A percentile compares a stretch with the other conserved stretches of the same genome.
phyloP scores from a whole-genome alignment of 2,888 invertebrate genomes.

The Drosophila planitibia region DNA sequence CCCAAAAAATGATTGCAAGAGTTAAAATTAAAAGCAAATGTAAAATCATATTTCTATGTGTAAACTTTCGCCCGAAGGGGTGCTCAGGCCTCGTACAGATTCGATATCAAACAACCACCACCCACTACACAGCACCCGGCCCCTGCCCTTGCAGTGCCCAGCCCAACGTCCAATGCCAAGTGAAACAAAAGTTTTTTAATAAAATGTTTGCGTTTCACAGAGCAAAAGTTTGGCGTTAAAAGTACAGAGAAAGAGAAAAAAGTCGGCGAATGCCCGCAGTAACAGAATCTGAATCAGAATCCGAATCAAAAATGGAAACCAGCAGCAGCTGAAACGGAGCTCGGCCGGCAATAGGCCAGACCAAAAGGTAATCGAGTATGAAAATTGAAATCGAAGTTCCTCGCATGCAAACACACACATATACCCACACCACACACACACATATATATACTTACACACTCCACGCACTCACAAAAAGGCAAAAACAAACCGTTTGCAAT shows the following conservation, averaged over 20 bases:
- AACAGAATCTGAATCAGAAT: conserved; percentile 48
- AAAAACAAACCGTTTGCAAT: conserved; percentile 48
- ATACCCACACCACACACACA: conserved; percentile 3
- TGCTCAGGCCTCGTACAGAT: conserved; percentile 33
- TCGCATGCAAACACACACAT: conserved; percentile 6
- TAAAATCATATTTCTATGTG: conserved; percentile 81
- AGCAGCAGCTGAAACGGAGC: conserved; percentile 18
- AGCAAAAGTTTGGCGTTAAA: conserved; percentile 62
- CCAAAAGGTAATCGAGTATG: conserved; percentile 78
- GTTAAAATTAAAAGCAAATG: conserved; percentile 81
- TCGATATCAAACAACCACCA: conserved; percentile 36
- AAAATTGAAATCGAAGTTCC: conserved; percentile 76
- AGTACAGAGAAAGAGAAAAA: conserved; percentile 20
- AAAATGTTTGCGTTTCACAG: conserved; percentile 78
- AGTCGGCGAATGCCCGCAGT: conserved; percentile 46
- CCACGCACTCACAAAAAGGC: not conserved
- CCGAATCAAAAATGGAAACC: conserved; percentile 44
- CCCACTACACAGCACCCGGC: not conserved
- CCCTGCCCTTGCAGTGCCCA: conserved; percentile 11
- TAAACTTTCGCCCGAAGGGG: conserved; percentile 67
- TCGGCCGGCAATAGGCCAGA: conserved; percentile 56
- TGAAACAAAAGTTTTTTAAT: conserved; percentile 81
- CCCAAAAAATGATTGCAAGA: conserved; percentile 76
- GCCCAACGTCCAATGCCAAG: conserved; percentile 34
- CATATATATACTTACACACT: conserved; percentile 1